Base-by-base conservation (phyloP, 2,113 vertebrate species). In the Sinocyclocheilus maitianheensis region DNA sequence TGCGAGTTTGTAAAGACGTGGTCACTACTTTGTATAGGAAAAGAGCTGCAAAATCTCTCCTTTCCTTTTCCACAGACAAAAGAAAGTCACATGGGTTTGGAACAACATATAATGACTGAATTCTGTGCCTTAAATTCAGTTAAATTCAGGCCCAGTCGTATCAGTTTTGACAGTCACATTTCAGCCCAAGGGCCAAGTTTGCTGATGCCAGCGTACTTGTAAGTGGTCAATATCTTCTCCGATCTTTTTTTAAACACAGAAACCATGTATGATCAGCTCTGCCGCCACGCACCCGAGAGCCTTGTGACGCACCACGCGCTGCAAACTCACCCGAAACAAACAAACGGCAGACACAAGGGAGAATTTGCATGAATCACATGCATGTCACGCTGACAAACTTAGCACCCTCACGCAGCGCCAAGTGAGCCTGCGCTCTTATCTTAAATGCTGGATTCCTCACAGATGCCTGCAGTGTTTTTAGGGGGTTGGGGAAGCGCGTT, bases 381-480 rank as follows among this genome's bases (percentile, higher is more conserved):
- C 58, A 63, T 55, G 74, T 22, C 34, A 46, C 14, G 87, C 51
- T 84, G 63, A 88, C 81, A 75, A 30, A 76, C 79, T 40, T 53
- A 8, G 30, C 60, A 69, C 60, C 43, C 43, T 16, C 16, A 34
- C 30, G 26, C 53, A 18, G 55, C 2, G 18, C 55, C 55, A 60
- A 60, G 18, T 60, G 71, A 84, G 30, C 34, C 75, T 18, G 67
- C 2, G 0, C 83, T 85, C 90, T 92, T 90, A 91, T 93, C 90
- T 81, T 78, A 60, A 85, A 58, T 79, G 76, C 85, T 55, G 84
- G 85, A 84, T 91, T 92, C 89, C 90, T 88, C 79, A 84, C 90
- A 88, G 86, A 82, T 80, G 81, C 84, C 89, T 85, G 84, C 60
- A 83, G 72, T 55, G 51, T 34, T 72, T 81, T 72, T 83, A 37